Conservation (phyloP, 2,888 invertebrate genomes). For the Anodontia alba region DNA sequence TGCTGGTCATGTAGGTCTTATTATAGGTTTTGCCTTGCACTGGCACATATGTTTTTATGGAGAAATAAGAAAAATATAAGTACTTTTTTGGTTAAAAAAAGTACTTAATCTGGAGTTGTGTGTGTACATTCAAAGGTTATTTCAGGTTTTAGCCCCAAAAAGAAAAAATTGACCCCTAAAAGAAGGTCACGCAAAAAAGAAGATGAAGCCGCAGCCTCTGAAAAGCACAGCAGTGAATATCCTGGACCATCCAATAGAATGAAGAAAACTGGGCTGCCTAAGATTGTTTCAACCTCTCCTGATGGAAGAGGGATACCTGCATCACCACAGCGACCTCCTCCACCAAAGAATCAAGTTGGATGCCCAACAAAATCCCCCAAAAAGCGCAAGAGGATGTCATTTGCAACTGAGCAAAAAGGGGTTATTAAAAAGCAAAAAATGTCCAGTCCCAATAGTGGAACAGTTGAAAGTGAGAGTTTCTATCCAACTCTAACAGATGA, state of each 20-base stretch:
- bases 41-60: too few species aligned
- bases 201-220: conserved; percentile 14
- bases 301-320: conserved; percentile 5
- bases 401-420: neutral
- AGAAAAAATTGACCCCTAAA: conserved; percentile 29
- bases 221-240: conserved; percentile 38
- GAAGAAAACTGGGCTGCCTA: conserved; percentile 40
- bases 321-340: neutral
- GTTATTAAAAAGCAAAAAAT: neutral
- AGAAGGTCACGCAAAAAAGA: conserved; percentile 20
- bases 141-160: neutral
- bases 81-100: too few species aligned
- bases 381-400: neutral
- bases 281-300: neutral
- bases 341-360: neutral
- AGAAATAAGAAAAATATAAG: too few species aligned
- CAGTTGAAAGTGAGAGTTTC: neutral
- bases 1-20: too few species aligned
- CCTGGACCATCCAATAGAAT: conserved; percentile 49
- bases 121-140: too few species aligned
- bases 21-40: too few species aligned
- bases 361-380: neutral
- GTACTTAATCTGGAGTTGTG: too few species aligned
- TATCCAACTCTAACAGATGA: neutral
- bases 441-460: neutral